These are phyloP conservation scores for Holothuria scabra DNA, from an alignment of 53 echinoderm and acorn worm genomes.

Conservation along the genomic window DNA sequence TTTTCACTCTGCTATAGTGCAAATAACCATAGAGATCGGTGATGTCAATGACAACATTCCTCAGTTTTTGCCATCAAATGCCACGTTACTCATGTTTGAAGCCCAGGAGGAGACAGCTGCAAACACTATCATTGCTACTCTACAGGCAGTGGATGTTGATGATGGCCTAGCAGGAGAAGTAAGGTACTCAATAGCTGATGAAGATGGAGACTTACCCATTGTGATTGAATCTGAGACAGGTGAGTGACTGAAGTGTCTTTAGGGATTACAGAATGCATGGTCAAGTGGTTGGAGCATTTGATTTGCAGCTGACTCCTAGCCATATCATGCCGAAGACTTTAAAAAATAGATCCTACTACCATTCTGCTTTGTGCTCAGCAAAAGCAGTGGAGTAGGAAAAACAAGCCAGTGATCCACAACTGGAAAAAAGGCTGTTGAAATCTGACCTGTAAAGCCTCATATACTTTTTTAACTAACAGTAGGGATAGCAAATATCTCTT, in stretches of 20 bases:
- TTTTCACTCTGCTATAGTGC: conserved; percentile 44
- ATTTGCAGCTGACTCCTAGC: too few relatives aligned
- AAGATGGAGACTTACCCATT: neutral
- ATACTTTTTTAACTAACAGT: too few relatives aligned
- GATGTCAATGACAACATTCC: conserved; percentile 95
- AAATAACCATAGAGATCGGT: conserved; percentile 73
- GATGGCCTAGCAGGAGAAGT: conserved; percentile 56
- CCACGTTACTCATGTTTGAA: conserved; percentile 51
- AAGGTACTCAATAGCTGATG: conserved; percentile 26
- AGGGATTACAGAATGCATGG: too few relatives aligned
- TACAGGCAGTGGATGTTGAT: conserved; percentile 68
- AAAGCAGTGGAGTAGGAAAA: too few relatives aligned
- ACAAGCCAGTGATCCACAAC: too few relatives aligned
- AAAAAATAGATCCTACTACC: too few relatives aligned
- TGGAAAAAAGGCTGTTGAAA: too few relatives aligned
- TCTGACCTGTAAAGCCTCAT: too few relatives aligned
- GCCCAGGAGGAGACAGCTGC: conserved; percentile 68
- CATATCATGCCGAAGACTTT: too few relatives aligned
- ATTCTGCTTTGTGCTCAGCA: too few relatives aligned
- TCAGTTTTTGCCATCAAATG: conserved; percentile 67
- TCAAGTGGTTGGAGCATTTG: too few relatives aligned
- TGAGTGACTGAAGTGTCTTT: neutral
- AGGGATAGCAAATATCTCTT: too few relatives aligned
- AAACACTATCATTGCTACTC: conserved; percentile 68
- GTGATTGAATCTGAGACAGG: conserved; percentile 5